Base-by-base conservation (phyloP, 1,140 invertebrate genomes). In the Calephelis nemesis region DNA sequence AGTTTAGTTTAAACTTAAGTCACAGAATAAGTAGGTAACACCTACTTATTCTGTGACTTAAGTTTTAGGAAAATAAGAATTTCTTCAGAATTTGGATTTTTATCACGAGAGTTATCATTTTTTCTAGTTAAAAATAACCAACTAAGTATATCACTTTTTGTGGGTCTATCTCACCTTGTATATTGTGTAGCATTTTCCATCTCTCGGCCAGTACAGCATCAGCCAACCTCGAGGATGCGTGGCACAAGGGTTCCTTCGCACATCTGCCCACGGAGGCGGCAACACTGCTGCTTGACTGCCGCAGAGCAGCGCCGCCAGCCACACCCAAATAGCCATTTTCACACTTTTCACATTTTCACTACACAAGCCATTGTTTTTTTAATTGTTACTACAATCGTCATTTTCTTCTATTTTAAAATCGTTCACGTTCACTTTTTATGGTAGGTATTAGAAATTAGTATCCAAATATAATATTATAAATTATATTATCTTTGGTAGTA, bases 121-220 rank as follows among this genome's bases (percentile, higher is more conserved):
- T 1, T 30, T 30, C 30, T 30, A 3, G 3, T 30, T 30, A 2
- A 30, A 2, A 30, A 3, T 30, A 30, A 30, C 30, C 1, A 30
- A 30, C 30, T 30, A 30, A 30, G 3, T 30, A 3, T 30, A 30
- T 30, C 3, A 1, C 30, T 1, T 30, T 62, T 62, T 13, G 9
- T 11, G 60, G 65, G 52, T 79, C 88, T 89, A 84, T 50, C n/a
- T 3, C 15, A 94, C 95, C 92, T 95, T 93, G 81, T 97, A 97
- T 85, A 97, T 97, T 83, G 95, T 96, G 82, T 97, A 97, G 84
- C 96, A 97, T 86, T 96, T 95, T 70, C 95, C 95, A 79, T 97
- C 95, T 0, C 93, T 89, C 0, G 96, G 95, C 96, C 96, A 97
- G 84, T 95, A 97, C 19, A 97, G 92, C 72, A 97, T 92, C 76